Evolutionary conservation across 2,888 invertebrate species (phyloP).

Genomic region (Nesidiocoris tenuis): DNA sequence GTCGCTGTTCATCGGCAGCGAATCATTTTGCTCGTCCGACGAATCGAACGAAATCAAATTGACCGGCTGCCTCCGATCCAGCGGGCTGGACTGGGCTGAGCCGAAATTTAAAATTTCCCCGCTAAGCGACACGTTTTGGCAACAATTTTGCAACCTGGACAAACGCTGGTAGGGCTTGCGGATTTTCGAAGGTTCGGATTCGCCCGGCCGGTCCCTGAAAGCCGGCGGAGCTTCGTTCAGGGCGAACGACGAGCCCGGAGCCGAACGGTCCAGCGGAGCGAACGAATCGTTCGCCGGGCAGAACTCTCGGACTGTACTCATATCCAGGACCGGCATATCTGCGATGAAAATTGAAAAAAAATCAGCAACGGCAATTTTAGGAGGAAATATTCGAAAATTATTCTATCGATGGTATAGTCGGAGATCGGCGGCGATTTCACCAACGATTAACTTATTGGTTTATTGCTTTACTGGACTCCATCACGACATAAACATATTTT

Average conservation of each 20-base stretch:
- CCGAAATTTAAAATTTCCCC: neutral
- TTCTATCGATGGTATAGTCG: no score
- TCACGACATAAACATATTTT: no score
- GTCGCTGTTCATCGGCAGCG: conserved; percentile 24
- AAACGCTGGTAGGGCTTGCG: neutral
- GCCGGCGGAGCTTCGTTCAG: neutral
- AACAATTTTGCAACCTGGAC: conserved; percentile 11
- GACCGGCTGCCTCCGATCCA: neutral
- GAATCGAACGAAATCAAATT: conserved; percentile 37
- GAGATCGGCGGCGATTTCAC: no score
- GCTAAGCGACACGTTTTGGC: neutral
- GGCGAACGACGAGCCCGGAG: neutral
- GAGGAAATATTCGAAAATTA: no score
- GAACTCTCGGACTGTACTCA: conserved; percentile 23
- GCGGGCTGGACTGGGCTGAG: neutral
- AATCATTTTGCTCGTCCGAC: conserved; percentile 17
- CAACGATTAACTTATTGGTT: no score
- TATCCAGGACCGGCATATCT: conserved; percentile 22
- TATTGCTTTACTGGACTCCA: no score
- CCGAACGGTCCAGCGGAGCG: neutral
- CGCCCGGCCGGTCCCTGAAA: neutral
- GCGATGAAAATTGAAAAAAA: neutral
- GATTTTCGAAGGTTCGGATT: neutral
- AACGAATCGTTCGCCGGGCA: conserved; percentile 8
- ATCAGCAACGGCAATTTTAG: no score